These are phyloP conservation scores for Rhinophrynus dorsalis DNA, from an alignment of 2,797 vertebrate genomes.

Conservation along the genomic window DNA sequence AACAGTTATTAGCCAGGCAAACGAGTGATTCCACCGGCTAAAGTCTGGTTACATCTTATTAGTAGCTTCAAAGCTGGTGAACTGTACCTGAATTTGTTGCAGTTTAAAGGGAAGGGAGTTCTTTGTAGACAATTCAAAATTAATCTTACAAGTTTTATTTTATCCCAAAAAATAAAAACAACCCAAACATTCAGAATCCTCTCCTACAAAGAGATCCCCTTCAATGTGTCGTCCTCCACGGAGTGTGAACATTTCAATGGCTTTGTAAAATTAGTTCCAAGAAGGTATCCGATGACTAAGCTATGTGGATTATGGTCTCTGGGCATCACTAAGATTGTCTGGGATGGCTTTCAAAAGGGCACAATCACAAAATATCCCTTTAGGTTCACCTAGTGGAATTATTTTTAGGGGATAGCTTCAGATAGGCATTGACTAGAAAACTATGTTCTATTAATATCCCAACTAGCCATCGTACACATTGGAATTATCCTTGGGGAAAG, in stretches of 20 bases:
- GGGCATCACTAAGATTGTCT: slow-evolving; percentile 17
- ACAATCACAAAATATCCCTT: slow-evolving; percentile 22
- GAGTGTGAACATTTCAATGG: neutral
- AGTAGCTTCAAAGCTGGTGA: neutral
- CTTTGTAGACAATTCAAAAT: no score
- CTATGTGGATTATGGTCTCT: slow-evolving; percentile 10
- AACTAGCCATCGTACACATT: slow-evolving; percentile 66
- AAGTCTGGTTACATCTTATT: neutral
- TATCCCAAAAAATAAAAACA: neutral
- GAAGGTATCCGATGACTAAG: neutral
- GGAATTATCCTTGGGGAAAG: slow-evolving; percentile 66
- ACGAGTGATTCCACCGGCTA: neutral
- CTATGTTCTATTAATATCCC: slow-evolving; percentile 74
- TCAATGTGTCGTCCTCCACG: neutral
- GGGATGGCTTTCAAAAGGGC: neutral
- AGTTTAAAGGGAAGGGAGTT: neutral
- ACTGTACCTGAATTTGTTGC: slow-evolving; percentile 11
- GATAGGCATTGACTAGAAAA: slow-evolving; percentile 62
- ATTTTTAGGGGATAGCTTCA: slow-evolving; percentile 75
- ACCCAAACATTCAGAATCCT: neutral
- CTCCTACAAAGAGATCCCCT: neutral
- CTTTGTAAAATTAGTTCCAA: slow-evolving; percentile 1
- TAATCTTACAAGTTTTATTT: no score
- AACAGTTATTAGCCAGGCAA: neutral
- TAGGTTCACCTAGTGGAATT: slow-evolving; percentile 47